These are phyloP conservation scores for Halcyon senegalensis DNA, from an alignment of 2,113 vertebrate species.

Conservation along the genomic window DNA sequence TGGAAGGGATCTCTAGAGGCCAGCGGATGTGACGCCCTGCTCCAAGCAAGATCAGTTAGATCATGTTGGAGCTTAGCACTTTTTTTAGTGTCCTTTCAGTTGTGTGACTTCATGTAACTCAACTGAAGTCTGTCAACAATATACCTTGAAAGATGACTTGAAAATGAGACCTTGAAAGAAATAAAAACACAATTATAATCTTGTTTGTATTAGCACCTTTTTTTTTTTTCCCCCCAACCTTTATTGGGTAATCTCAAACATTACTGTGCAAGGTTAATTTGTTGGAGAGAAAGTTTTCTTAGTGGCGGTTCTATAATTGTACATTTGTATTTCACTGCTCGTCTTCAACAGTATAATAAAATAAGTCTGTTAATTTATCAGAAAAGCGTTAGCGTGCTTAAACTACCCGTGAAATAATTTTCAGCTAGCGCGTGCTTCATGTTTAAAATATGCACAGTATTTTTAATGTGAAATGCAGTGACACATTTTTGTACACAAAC, in stretches of 20 bases:
- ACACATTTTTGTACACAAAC: not conserved
- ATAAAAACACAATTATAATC: not conserved
- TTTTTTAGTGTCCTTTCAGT: not conserved
- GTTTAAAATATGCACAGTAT: not conserved
- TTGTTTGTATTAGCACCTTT: not conserved
- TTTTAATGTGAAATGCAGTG: not conserved
- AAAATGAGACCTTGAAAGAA: not conserved
- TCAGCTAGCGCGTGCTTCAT: not conserved
- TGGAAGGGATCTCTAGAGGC: not conserved
- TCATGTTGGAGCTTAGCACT: not conserved
- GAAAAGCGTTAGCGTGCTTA: not conserved
- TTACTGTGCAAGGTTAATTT: not conserved
- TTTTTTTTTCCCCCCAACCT: rapidly evolving
- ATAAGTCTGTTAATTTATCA: not conserved
- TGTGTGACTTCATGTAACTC: not conserved
- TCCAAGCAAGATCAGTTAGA: not conserved
- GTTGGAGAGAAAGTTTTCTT: not conserved
- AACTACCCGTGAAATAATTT: not conserved
- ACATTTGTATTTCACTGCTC: not conserved
- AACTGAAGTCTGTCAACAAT: not conserved
- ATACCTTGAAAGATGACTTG: not conserved
- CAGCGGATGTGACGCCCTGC: not conserved
- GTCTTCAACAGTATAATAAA: not conserved
- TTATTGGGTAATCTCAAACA: not conserved
- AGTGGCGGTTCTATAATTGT: not conserved